Evolutionary conservation across 37 sponge, comb jelly and placozoan species (phyloP), one percentile per base, ranked within the genome.

Genomic region (Aplysina aerophoba): DNA sequence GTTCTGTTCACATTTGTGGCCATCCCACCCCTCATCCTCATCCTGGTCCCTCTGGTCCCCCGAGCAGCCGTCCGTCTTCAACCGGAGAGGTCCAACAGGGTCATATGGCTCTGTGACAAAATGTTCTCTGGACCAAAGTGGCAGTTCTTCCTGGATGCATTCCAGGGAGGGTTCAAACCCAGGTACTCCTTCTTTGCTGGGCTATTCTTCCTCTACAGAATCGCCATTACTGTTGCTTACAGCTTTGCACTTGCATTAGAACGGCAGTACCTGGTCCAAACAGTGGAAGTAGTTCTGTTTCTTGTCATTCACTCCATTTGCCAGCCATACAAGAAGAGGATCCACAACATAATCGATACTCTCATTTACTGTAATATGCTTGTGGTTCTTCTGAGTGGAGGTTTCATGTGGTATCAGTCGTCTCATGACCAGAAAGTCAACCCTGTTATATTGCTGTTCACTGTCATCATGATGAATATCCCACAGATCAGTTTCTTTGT

Each of bases 11-110:
- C 78, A 2, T 75, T 75, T 14, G 61, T 39, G 25, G 62, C 68
- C 58, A 60, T 87, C 21, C 80, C 59, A 6, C 84, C 91, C 19
- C 62, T 91, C 33, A 60, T 79, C 44, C 36, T 28, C 58, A 75
- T 75, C 41, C 53, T 75, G 44, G 53, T 75, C n/a, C 78, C 78
- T 2, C 21, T 75, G 21, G 44, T 75, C 25, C 78, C 78, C 20
- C 37, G 78, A 41, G 37, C 22, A 53, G 17, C 40, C 22, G n/a
- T 75, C 20, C 33, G 41, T 8, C 40, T 19, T 0, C 50, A 75
- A 21, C 78, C 78, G 1, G 78, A 75, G 24, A 40, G 78, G 3
- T 36, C 33, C 6, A 31, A 22, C 53, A 53, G 41, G n/a, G 16
- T 75, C n/a, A 36, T 75, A 0, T 53, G 54, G 54, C 54, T 75